A percentile compares a stretch with the other conserved stretches of the same genome.
Evolutionary conservation across 2,888 invertebrate species (phyloP).

Genomic region (Amiota minor): DNA sequence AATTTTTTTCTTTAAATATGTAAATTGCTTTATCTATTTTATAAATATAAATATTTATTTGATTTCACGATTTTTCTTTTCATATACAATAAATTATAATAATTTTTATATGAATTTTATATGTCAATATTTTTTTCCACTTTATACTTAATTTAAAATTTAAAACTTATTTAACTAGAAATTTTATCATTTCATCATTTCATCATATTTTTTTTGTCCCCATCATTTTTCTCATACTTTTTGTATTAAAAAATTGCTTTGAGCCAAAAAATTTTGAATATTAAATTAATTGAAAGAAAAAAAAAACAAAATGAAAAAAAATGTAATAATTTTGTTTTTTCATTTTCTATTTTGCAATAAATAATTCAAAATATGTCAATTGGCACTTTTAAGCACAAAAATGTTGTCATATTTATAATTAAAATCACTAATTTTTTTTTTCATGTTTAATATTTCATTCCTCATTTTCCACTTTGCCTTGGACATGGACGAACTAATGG

Average conservation of each 20-base stretch:
- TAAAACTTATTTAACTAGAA: background rate
- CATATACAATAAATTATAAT: conserved; percentile 6
- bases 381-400: conserved; percentile 26
- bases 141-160: background rate
- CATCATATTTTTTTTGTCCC: background rate
- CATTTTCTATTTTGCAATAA: conserved; percentile 11
- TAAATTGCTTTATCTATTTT: conserved; percentile 16
- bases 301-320: no score
- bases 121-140: background rate
- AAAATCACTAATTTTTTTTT: conserved; percentile 3
- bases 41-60: background rate
- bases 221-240: background rate
- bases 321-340: no score
- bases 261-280: conserved; percentile 9
- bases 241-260: conserved; percentile 13
- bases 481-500: no score
- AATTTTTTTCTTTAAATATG: conserved; percentile 51
- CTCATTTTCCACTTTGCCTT: no score
- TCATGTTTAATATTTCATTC: background rate
- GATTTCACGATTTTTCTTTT: background rate
- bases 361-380: conserved; percentile 29
- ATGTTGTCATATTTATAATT: conserved; percentile 24
- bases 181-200: background rate
- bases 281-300: no score
- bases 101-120: background rate